Base-by-base conservation (phyloP, 2,888 invertebrate genomes). In the Dynastes maya region DNA sequence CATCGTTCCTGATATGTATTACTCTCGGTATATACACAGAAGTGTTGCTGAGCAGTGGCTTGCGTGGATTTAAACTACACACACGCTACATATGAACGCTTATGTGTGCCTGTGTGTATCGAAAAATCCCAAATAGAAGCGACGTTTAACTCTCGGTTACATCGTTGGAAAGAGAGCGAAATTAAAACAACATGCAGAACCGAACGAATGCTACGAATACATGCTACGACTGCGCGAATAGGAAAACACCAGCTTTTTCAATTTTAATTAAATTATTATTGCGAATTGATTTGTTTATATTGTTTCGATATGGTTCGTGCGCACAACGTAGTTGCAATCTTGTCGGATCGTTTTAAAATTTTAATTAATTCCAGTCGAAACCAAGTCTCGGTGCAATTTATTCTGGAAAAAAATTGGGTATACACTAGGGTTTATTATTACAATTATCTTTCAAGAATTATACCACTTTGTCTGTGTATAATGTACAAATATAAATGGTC, bases 261-360 rank as follows among this genome's bases (percentile, higher is more conserved):
- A 80, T 82, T 74, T 83, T 82, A 83, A 83, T 83, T 82, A 83
- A 82, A 82, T 83, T 82, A 83, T 83, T 82, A 81, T 81, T 82
- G 80, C 63, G 82, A 80, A 82, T 83, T 83, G 82, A 81, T 82
- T 82, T 82, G 82, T 81, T 83, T 82, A 81, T 82, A 82, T 83
- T 83, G 83, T 83, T 82, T 80, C 78, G 77, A 70, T 78, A 76
- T 80, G 79, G 80, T 80, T 76, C 80, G 80, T 79, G 82, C 80
- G 45, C 8, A 27, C n/a, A 53, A 53, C 16, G 53, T 53, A 53
- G 53, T 13, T n/a, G 53, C 1, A 22, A 11, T 83, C 81, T 83
- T 83, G 61, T 45, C 80, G 80, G 80, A 80, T 81, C 77, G 78
- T 82, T 82, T n/a, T 79, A 81, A 80, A 81, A 82, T 81, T 80